Evolutionary conservation across 2,113 vertebrate genomes (phyloP), one percentile per base, ranked within the genome.

Genomic region (Danio rerio): DNA sequence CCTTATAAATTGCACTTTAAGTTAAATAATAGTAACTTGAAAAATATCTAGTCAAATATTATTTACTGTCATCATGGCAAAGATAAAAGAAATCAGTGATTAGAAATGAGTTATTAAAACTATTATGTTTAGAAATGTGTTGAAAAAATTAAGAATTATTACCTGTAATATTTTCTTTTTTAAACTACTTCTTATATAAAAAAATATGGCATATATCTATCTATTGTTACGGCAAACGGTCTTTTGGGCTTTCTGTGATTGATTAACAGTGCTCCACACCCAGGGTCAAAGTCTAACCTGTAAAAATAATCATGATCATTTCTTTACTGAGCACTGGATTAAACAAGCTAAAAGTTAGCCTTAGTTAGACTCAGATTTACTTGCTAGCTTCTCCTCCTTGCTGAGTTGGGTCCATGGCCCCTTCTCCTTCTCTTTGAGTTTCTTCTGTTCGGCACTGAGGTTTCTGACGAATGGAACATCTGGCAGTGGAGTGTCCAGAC

Each of bases 381-480:
- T 77, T 77, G 88, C 88, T 13, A 92, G 81, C 75, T 90, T 90
- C 62, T 92, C 92, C 65, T 92, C 91, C 56, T 89, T 88, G 71
- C 85, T 89, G 12, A 93, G 88, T 4, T 84, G 80, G 20, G 78
- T 87, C 92, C 92, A 93, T 9, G 88, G 47, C 6, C 82, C 90
- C 63, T 85, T 89, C 88, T 93, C 92, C 53, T 91, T 93, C 83
- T 87, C 89, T 68, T 91, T 92, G 16, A 93, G 88, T 13, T 81
- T 83, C 47, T 52, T 82, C 82, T 93, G 91, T 82, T 92, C 86
- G 0, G 84, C 16, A 69, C 13, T 92, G 79, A 89, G 84, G 3
- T 84, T 83, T 52, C 47, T 59, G 16, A 91, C 68, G 15, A 86
- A 93, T 2, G 90, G 88, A 8, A 89, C 53, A 16, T 91, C 89